A percentile compares a stretch with the other conserved stretches of the same genome.
These are phyloP conservation scores for Listronotus bonariensis DNA, from an alignment of 1,140 invertebrate species.

Conservation along the genomic window DNA sequence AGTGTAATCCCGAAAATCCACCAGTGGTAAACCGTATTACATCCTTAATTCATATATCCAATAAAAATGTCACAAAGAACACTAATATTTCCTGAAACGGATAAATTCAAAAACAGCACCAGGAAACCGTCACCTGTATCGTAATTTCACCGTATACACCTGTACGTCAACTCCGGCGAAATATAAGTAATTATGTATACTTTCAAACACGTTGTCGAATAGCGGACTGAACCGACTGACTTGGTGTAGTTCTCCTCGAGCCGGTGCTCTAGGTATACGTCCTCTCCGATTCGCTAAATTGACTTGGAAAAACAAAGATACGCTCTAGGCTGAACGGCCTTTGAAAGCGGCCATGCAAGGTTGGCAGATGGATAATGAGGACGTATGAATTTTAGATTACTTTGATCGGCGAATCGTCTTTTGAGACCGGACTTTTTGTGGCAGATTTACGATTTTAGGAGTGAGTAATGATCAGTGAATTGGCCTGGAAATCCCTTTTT, in stretches of 20 bases:
- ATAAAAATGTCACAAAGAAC: no score
- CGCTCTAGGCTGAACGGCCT: constrained; percentile 15
- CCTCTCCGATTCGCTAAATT: constrained; percentile 2
- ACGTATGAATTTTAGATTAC: constrained; percentile 1
- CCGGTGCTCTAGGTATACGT: constrained; percentile 12
- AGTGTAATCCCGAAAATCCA: no score
- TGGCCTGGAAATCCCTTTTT: no score
- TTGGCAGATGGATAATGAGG: constrained; percentile 11
- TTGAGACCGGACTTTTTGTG: background rate
- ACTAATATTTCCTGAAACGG: no score
- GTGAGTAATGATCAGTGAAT: background rate
- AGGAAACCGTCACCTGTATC: no score
- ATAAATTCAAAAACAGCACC: no score
- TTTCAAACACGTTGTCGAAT: no score
- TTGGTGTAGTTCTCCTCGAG: constrained; percentile 5
- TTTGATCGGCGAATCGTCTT: background rate
- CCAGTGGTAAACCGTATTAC: no score
- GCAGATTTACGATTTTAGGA: constrained; percentile 3
- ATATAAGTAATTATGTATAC: no score
- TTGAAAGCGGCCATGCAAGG: constrained; percentile 14
- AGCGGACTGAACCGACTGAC: constrained; percentile 7
- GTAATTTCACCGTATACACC: no score
- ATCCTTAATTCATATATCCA: no score
- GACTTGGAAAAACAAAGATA: constrained; percentile 8
- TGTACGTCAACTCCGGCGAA: no score